A percentile compares a stretch with the other conserved stretches of the same genome.
These are phyloP conservation scores for Sanderia malayensis DNA, from an alignment of 30 jellyfish, hydroid and myxozoan species.

Conservation along the genomic window DNA sequence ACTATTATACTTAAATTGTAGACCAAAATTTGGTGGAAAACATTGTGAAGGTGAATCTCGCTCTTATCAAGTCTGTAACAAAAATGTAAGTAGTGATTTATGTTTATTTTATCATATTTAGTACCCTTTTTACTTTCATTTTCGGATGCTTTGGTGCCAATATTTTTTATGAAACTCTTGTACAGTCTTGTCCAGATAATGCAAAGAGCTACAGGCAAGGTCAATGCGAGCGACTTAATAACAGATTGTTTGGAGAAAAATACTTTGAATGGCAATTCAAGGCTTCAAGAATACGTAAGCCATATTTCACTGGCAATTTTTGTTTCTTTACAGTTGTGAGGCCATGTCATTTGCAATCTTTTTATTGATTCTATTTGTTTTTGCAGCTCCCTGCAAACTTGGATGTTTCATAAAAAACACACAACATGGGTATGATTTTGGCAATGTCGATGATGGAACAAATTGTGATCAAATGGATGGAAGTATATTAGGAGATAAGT, in stretches of 20 bases:
- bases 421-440: conserved; percentile 96
- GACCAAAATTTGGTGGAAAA: conserved; percentile 87
- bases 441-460: conserved; percentile 97
- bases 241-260: conserved; percentile 89
- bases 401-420: conserved; percentile 93
- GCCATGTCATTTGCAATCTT: too few species aligned
- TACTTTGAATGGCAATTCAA: conserved; percentile 98
- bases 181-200: conserved; percentile 64
- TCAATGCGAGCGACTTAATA: conserved; percentile 79
- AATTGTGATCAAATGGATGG: conserved; percentile 97
- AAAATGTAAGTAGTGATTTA: conserved; percentile 43
- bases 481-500: conserved; percentile 79
- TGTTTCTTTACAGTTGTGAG: too few species aligned
- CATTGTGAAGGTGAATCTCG: conserved; percentile 98
- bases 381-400: conserved; percentile 85
- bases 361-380: too few species aligned
- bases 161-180: too few species aligned
- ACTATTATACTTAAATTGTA: not conserved
- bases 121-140: too few species aligned
- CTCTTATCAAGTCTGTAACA: conserved; percentile 72
- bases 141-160: too few species aligned
- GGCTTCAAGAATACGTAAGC: conserved; percentile 94
- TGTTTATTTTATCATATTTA: too few species aligned
- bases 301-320: too few species aligned
- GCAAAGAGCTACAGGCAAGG: conserved; percentile 59